Conservation (phyloP, 2,113 vertebrate genomes). For the Petrocephalus zakoni region DNA sequence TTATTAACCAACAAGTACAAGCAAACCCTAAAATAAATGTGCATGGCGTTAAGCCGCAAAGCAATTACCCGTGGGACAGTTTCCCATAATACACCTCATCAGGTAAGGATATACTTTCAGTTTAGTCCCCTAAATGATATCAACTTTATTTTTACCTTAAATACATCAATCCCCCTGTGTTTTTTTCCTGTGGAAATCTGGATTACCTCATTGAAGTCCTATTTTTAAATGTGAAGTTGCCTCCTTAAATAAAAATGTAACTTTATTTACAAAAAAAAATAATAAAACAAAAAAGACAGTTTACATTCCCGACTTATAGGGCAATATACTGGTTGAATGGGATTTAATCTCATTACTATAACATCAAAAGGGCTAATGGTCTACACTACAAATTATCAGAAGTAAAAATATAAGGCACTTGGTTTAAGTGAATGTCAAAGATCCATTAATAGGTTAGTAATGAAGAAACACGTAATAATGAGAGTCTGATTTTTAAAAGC, state of each 20-base stretch:
- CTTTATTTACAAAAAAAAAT: neutral
- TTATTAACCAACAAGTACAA: conserved; percentile 2
- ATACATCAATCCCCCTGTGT: neutral
- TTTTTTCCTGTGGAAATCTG: neutral
- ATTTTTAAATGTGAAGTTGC: neutral
- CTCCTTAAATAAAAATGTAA: neutral
- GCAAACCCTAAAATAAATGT: neutral
- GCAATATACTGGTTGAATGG: neutral
- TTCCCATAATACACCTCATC: neutral
- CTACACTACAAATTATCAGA: neutral
- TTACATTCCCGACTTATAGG: neutral
- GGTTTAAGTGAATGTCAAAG: neutral
- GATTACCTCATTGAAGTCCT: neutral
- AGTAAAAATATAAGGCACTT: neutral
- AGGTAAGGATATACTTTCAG: neutral
- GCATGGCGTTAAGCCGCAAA: neutral
- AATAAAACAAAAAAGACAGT: neutral
- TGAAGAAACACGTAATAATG: neutral
- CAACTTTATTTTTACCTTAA: neutral
- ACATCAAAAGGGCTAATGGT: neutral
- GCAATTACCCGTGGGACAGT: neutral
- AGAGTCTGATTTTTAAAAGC: neutral
- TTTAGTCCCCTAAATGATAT: neutral
- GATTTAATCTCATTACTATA: neutral
- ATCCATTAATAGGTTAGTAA: neutral